Base-by-base conservation (phyloP, 2,113 vertebrate genomes). In the Symphodus melops region DNA sequence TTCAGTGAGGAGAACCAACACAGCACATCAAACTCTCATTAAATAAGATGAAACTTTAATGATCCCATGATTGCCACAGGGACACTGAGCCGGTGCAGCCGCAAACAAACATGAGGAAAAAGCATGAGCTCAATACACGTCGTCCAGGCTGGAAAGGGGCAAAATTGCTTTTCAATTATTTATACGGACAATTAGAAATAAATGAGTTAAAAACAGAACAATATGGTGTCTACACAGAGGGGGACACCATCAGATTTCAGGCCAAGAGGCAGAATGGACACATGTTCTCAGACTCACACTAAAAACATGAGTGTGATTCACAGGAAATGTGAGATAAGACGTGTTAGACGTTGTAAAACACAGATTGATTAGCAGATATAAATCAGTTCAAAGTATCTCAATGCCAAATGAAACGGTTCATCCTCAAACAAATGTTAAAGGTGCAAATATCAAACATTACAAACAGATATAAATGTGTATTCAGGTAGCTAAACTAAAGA, bases 21-120 rank as follows among this genome's bases (percentile, higher is more conserved):
- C 58, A 61, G 62, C 78, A 72, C 75, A 86, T 76, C 73, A 66
- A 69, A 72, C 49, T 72, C 86, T 72, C 60, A 75, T 76, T 81
- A 82, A 46, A 66, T 28, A 73, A 68, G 53, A 76, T 77, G 28
- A 87, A 84, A 67, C 37, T 84, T 82, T 56, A 76, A 88, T 81
- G 71, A 77, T 58, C 20, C 70, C 37, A 28, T 42, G 67, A 65
- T 58, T 70, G 82, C 63, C 59, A 64, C 11, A 8, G 62, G 46
- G 63, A 79, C 36, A 17, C 21, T 11, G 46, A 17, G 52, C 51
- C 44, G 65, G 36, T 20, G n/a, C 55, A 12, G 48, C 39, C 25
- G 41, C 51, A 71, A 56, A 57, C 56, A 75, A 68, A 68, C 55
- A 75, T 12, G 36, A 53, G 28, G 48, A 75, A 69, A 56, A 52